These are phyloP conservation scores for Drepana falcataria DNA, from an alignment of 2,888 invertebrate genomes.

Conservation along the genomic window DNA sequence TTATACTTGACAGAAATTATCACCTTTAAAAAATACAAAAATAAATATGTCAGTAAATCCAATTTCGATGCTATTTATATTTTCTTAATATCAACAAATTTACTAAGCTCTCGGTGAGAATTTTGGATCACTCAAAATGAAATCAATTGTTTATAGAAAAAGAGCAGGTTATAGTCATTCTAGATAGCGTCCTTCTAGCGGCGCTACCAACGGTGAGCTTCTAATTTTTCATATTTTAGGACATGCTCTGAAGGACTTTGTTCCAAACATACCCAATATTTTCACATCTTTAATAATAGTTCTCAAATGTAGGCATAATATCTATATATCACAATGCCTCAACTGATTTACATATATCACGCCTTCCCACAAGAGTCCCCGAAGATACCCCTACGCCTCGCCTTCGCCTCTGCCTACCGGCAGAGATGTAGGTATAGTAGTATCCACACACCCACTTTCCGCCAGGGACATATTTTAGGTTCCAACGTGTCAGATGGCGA, in stretches of 20 bases:
- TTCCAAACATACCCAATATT: background rate
- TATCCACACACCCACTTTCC: too few species aligned
- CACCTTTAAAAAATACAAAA: background rate
- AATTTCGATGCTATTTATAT: background rate
- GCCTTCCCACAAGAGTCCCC: too few species aligned
- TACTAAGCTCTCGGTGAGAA: background rate
- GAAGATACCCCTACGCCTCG: too few species aligned
- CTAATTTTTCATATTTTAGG: too few species aligned
- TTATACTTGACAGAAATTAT: background rate
- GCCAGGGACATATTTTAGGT: too few species aligned
- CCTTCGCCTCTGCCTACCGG: too few species aligned
- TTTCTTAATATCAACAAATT: slow-evolving; percentile 13
- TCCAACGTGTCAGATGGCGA: too few species aligned
- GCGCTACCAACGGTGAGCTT: background rate
- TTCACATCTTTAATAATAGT: background rate
- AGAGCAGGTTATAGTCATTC: background rate
- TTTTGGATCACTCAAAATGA: slow-evolving; percentile 28
- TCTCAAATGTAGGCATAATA: too few species aligned
- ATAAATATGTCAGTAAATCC: background rate
- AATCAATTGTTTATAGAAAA: slow-evolving; percentile 25
- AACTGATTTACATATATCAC: too few species aligned
- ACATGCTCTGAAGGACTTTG: too few species aligned
- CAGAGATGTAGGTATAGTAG: too few species aligned
- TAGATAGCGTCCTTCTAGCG: background rate
- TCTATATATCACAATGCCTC: too few species aligned